Conservation (phyloP, 1,140 invertebrate genomes). For the Cyrtorhinus lividipennis region DNA sequence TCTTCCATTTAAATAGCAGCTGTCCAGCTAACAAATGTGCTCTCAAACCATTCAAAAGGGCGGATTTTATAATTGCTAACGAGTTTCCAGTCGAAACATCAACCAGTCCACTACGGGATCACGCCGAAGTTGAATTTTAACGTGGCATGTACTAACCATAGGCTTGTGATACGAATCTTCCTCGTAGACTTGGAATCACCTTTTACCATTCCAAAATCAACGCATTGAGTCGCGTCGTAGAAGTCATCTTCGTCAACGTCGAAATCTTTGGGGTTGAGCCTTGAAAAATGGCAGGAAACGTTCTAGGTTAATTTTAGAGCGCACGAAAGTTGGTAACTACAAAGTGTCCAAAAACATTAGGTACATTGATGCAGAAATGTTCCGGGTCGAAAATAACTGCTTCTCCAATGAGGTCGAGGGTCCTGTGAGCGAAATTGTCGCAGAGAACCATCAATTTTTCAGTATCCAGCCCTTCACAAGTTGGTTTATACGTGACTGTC, state of each 20-base stretch:
- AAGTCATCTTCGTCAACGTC: conserved; percentile 3
- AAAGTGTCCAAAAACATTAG: too few relatives aligned
- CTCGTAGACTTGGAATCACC: not conserved
- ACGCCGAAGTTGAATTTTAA: too few relatives aligned
- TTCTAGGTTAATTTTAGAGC: too few relatives aligned
- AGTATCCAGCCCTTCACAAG: not conserved
- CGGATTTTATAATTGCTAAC: too few relatives aligned
- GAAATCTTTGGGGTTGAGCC: not conserved
- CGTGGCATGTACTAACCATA: too few relatives aligned
- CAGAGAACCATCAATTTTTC: conserved; percentile 11
- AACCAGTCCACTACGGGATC: too few relatives aligned
- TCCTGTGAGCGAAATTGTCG: not conserved
- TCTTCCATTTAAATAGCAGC: too few relatives aligned
- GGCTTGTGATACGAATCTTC: not conserved
- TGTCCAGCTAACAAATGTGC: too few relatives aligned
- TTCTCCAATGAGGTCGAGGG: conserved; percentile 3
- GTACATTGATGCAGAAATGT: not conserved
- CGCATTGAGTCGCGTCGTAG: not conserved
- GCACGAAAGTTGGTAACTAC: too few relatives aligned
- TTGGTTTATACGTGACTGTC: not conserved
- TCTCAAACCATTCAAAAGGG: too few relatives aligned
- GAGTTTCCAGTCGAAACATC: too few relatives aligned
- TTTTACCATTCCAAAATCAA: conserved; percentile 5
- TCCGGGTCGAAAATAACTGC: conserved; percentile 2
- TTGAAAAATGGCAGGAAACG: too few relatives aligned